Evolutionary conservation across 1,140 invertebrate species (phyloP), one percentile per base, ranked within the genome.

Genomic region (Polypedilum vanderplanki): DNA sequence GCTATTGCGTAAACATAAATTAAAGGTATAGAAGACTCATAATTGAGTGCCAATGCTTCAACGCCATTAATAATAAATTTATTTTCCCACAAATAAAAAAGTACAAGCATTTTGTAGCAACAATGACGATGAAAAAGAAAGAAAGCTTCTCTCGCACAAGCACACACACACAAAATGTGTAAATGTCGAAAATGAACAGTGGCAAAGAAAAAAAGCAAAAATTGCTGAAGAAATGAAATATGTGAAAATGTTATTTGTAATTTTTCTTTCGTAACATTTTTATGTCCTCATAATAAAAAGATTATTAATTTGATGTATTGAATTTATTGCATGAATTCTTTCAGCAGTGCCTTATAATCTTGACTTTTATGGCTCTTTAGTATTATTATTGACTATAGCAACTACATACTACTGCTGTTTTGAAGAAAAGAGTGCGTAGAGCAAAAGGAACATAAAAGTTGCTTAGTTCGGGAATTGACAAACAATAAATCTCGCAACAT

Each of bases 301-400:
- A 57, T 57, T 57, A 57, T 57, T 57, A 57, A 57, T 57, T 57
- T 57, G 46, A 57, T 57, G 46, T 57, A 57, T 57, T 57, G 46
- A 57, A 57, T 57, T 57, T 57, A 57, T 57, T 57, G 46, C 46
- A 57, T 57, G 46, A 57, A 57, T 57, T 57, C 46, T 57, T 57
- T 57, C 46, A 57, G 46, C 46, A 57, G 46, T 57, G 46, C 46
- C 46, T 57, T 57, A 57, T 57, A 57, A 57, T 57, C 46, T 57
- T 57, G 46, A 57, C 46, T 57, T 57, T 57, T 57, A 57, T 57
- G n/a, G 46, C 46, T 57, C 4, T 57, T 12, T 57, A n/a, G 46
- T 57, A 57, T n/a, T 57, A 57, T 57, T 57, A 57, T 57, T 57
- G 41, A 9, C 46, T 57, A 12, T 12, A 57, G 3, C 46, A 12